These are phyloP conservation scores for Drosophila insularis DNA, from an alignment of 1,140 invertebrate species.

Conservation along the genomic window DNA sequence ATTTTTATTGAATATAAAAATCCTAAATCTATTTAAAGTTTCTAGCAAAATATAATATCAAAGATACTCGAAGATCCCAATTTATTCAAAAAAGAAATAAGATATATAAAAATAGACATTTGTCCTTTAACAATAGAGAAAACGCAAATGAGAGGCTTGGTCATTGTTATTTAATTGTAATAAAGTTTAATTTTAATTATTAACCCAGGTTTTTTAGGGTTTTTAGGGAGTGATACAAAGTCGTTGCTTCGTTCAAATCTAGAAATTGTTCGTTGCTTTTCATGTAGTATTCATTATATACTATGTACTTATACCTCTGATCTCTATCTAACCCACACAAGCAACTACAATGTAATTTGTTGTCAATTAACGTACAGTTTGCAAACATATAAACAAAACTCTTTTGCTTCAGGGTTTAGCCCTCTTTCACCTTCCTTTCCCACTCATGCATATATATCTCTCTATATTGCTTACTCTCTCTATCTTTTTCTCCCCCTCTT, in stretches of 20 bases:
- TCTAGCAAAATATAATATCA: too few relatives aligned
- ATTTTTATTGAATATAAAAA: too few relatives aligned
- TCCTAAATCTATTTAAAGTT: too few relatives aligned
- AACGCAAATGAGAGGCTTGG: background rate
- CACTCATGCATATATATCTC: background rate
- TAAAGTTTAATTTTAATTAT: background rate
- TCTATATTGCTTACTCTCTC: background rate
- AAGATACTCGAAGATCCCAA: too few relatives aligned
- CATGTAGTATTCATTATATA: background rate
- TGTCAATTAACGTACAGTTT: slow-evolving; percentile 62
- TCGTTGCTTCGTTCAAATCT: background rate
- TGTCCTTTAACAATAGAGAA: too few relatives aligned
- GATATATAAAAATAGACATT: too few relatives aligned
- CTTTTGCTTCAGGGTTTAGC: slow-evolving; percentile 12
- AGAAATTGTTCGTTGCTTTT: background rate
- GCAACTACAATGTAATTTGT: slow-evolving; percentile 25
- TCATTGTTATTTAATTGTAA: background rate
- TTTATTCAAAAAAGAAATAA: too few relatives aligned
- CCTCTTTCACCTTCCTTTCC: slow-evolving; percentile 2
- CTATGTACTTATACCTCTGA: background rate
- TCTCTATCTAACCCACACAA: slow-evolving; percentile 47
- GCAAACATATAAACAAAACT: slow-evolving; percentile 39
- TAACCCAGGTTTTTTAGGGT: background rate
- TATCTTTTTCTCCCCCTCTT: slow-evolving; percentile 16
- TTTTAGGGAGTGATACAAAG: background rate